phyloP scores from a whole-genome alignment of 1,140 invertebrate species.

The Galleria mellonella region DNA sequence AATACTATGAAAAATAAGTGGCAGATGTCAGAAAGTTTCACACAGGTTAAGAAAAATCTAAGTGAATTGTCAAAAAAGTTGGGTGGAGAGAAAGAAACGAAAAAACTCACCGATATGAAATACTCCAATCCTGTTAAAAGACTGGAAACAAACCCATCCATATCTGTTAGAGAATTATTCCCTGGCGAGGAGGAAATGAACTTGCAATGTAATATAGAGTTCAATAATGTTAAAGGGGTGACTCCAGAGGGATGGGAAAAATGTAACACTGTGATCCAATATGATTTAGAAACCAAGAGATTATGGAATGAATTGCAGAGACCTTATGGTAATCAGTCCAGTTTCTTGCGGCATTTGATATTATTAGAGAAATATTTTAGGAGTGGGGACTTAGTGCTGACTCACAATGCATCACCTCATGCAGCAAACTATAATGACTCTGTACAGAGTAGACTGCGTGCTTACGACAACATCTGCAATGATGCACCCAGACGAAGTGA shows the following conservation, averaged over 20 bases:
- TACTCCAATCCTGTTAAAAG: constrained; percentile 68
- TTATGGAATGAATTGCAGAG: constrained; percentile 87
- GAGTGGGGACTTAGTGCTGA: constrained; percentile 83
- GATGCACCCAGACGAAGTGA: constrained; percentile 33
- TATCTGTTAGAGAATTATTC: constrained; percentile 85
- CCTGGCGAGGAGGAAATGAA: constrained; percentile 87
- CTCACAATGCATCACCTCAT: constrained; percentile 82
- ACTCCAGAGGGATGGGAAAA: constrained; percentile 89
- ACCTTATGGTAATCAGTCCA: constrained; percentile 89
- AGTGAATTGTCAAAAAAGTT: constrained; percentile 65
- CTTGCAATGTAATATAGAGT: constrained; percentile 82
- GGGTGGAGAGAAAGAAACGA: constrained; percentile 48
- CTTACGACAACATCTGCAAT: constrained; percentile 79
- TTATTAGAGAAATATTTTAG: constrained; percentile 87
- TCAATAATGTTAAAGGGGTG: constrained; percentile 78
- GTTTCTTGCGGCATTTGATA: constrained; percentile 86
- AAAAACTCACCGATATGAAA: constrained; percentile 44
- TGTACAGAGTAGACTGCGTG: constrained; percentile 84
- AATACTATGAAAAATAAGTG: constrained; percentile 69
- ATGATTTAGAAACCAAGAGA: constrained; percentile 85
- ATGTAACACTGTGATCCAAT: constrained; percentile 84
- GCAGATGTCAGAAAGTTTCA: constrained; percentile 69
- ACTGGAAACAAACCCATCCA: constrained; percentile 84
- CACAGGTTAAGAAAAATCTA: constrained; percentile 68
- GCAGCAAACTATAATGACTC: constrained; percentile 86